Base-by-base conservation (phyloP, 1,140 invertebrate species). In the Drosophila lowei region DNA sequence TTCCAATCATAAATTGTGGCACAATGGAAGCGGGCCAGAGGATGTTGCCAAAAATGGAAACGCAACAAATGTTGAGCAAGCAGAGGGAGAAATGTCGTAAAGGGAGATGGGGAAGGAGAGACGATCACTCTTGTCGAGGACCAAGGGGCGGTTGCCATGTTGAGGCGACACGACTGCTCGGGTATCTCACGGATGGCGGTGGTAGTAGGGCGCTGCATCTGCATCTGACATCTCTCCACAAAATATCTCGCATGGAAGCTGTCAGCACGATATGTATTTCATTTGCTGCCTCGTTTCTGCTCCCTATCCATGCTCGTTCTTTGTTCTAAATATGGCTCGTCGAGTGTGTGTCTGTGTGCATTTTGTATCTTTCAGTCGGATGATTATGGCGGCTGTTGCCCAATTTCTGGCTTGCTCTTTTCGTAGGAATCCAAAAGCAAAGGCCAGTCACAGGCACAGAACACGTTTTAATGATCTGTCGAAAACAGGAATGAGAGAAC, bases 311-410 rank as follows among this genome's bases (percentile, higher is more conserved):
- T 47, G 28, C 38, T 64, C 38, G 54, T 34, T 71, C 73, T 85
- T 85, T 85, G 77, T 88, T 85, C 81, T 85, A 78, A 81, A 81
- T 81, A 75, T 85, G 74, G 70, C 64, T 42, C 47, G 41, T 48
- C 73, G 57, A 55, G 46, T 71, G 59, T 52, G 41, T 73, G 43
- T 66, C 38, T 54, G 28, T 64, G 57, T 73, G 57, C 64, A 63
- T 77, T 55, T 67, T 55, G 59, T 62, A 58, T 62, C 64, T 68
- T 60, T 72, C 47, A 57, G 44, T 67, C 43, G 54, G 30, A 38
- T 58, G 61, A 74, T 74, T 74, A 53, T 53, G 53, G 53, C 47
- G 44, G 55, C 44, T 64, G 58, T 62, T 74, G 79, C 61, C 59
- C 70, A 81, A 54, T 74, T 66, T 6, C 55, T 66, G 54, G 46